Base-by-base conservation (phyloP, 2,797 vertebrate genomes). In the Halcyon smyrnensis region DNA sequence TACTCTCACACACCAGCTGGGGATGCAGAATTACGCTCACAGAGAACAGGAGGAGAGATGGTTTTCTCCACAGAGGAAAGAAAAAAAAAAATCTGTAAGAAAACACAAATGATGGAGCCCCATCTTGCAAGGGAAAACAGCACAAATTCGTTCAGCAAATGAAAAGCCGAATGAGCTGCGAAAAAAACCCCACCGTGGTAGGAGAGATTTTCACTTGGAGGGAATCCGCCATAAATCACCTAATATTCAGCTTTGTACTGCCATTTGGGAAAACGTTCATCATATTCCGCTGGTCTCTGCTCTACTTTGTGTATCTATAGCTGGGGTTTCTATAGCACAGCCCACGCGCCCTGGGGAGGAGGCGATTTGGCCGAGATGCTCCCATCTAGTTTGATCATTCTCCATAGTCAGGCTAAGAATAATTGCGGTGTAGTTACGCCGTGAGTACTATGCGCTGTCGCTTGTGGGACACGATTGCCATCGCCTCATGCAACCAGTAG, bases 81-180 rank as follows among this genome's bases (percentile, higher is more conserved):
- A 59, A 56, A 50, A 30, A 11, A 11, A 46, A 45, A 45, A 34
- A 14, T 9, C 76, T 53, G 53, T 78, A 83, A 89, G 71, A 79
- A 91, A 87, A 77, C 84, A 89, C 78, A 90, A 86, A 84, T 45
- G 68, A 77, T 65, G 68, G 65, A 68, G 75, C 45, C 57, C 75
- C 54, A 37, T 95, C 91, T 88, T 96, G 93, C 51, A 76, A 94
- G 79, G 76, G 85, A 85, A 83, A 62, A 39, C 71, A 80, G 84
- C 82, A 57, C 86, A 96, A 85, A 97, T 82, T 91, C 3, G 5
- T 81, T 87, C 92, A 87, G 86, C 90, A 95, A 92, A 93, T 71
- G 71, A 85, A 84, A 94, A 90, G 83, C 82, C 87, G 92, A 95
- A 96, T 89, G 92, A 96, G 88, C 82, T 96, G 95, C 90, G 87